A percentile compares a stretch with the other conserved stretches of the same genome.
Conservation (phyloP, 1,140 invertebrate species). For the Drosophila eugracilis region DNA sequence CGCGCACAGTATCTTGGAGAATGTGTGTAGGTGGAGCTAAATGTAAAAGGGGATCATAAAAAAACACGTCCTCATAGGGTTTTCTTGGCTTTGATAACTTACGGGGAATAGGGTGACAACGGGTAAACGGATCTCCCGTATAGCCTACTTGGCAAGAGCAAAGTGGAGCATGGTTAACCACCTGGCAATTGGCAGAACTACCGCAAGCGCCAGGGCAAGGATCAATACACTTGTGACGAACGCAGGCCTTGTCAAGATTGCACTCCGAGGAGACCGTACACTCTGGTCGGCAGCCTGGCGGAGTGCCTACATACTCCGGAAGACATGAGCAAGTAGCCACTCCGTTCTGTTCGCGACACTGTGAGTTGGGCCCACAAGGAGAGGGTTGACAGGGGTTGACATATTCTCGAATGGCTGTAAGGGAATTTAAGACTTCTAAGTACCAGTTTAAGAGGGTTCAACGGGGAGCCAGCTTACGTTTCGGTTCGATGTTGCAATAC, state of each 20-base stretch:
- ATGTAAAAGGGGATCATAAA: constrained; percentile 2
- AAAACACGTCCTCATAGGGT: not conserved
- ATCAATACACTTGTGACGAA: constrained; percentile 89
- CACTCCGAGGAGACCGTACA: constrained; percentile 89
- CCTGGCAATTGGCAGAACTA: constrained; percentile 86
- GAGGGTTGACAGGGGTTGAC: constrained; percentile 87
- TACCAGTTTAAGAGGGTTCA: not conserved
- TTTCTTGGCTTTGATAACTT: constrained; percentile 67
- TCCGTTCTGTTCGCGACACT: constrained; percentile 88
- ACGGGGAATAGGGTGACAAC: constrained; percentile 87
- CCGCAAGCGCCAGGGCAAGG: constrained; percentile 90
- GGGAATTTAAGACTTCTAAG: not conserved
- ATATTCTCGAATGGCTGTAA: constrained; percentile 80
- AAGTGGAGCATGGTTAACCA: constrained; percentile 87
- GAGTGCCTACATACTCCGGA: constrained; percentile 90
- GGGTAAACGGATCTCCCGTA: constrained; percentile 88
- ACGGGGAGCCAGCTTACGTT: constrained; percentile 65
- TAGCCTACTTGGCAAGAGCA: constrained; percentile 88
- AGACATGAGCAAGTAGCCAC: constrained; percentile 90
- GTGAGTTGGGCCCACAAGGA: constrained; percentile 90
- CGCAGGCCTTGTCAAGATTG: constrained; percentile 88
- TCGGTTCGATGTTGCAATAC: constrained; percentile 84
- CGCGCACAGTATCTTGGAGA: constrained; percentile 78
- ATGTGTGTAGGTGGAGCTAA: constrained; percentile 86
- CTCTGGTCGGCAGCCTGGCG: constrained; percentile 90